Percentiles rank a stretch among this genome's conserved stretches.
Conservation (phyloP, 2,797 vertebrate genomes). For the Melanotaenia trifasciata region DNA sequence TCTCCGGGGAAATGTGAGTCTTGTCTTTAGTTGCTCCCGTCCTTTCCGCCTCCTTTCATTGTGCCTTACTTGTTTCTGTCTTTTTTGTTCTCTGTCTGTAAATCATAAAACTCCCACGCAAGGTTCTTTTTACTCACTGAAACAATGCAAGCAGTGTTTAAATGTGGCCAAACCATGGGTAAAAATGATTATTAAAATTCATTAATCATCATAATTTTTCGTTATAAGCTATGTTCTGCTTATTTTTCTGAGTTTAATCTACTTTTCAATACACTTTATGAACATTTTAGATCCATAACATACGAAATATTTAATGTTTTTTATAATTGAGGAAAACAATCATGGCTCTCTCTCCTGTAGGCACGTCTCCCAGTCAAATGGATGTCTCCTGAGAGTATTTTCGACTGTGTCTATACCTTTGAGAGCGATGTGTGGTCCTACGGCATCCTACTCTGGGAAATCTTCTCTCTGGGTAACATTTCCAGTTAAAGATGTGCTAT, state of each 20-base stretch:
- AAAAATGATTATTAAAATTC: background rate
- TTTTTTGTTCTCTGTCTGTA: background rate
- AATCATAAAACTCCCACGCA: slow-evolving; percentile 4
- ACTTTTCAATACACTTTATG: background rate
- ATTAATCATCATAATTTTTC: too few species aligned
- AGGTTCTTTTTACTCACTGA: background rate
- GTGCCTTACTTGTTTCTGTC: background rate
- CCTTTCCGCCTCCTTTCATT: background rate
- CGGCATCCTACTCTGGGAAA: slow-evolving; percentile 96
- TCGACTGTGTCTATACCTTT: slow-evolving; percentile 95
- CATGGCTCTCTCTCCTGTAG: slow-evolving; percentile 68
- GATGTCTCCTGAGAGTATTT: slow-evolving; percentile 99
- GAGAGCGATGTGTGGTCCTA: slow-evolving; percentile 99
- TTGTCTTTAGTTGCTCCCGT: background rate
- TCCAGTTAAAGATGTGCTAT: slow-evolving; percentile 33
- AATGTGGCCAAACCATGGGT: background rate
- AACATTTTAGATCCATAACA: background rate
- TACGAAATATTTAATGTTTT: background rate
- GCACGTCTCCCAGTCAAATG: slow-evolving; percentile 97
- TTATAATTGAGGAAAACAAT: background rate
- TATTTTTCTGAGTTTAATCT: background rate
- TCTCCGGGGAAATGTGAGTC: slow-evolving; percentile 96
- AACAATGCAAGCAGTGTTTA: slow-evolving; percentile 6
- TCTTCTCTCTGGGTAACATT: slow-evolving; percentile 93
- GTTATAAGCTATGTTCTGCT: too few species aligned